Conservation (phyloP, 2,113 vertebrate genomes). For the Noturus placidus region DNA sequence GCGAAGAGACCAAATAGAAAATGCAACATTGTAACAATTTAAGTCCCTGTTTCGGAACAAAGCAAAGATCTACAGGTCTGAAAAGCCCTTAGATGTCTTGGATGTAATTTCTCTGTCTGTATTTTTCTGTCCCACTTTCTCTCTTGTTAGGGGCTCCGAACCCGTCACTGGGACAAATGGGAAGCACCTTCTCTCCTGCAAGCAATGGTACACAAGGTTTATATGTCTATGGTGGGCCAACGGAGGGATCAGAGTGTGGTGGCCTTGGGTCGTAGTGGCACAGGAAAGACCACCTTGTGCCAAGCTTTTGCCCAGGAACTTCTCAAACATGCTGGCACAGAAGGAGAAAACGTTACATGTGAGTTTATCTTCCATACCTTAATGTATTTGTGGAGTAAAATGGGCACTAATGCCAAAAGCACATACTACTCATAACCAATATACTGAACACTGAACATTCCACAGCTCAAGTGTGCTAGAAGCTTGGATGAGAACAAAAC, state of each 20-base stretch:
- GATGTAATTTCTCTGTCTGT: neutral
- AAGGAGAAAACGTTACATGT: constrained; percentile 76
- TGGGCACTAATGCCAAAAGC: neutral
- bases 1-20: too few relatives aligned
- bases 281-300: constrained; percentile 83
- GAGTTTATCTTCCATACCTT: neutral
- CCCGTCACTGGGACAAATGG: constrained; percentile 64
- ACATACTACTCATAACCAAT: neutral
- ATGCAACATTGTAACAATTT: too few relatives aligned
- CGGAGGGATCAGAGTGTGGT: constrained; percentile 84
- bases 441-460: neutral
- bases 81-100: too few relatives aligned
- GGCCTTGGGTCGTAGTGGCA: constrained; percentile 81
- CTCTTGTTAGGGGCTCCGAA: constrained; percentile 58
- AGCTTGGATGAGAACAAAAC: neutral
- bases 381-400: neutral
- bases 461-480: neutral
- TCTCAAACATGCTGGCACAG: constrained; percentile 75
- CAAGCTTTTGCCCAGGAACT: constrained; percentile 77
- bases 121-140: neutral
- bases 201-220: constrained; percentile 78
- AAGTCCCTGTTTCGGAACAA: too few relatives aligned
- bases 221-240: constrained; percentile 78
- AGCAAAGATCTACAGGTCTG: too few relatives aligned
- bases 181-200: constrained; percentile 71